Evolutionary conservation across 37 sponge, comb jelly and placozoan genomes (phyloP), one percentile per base, ranked within the genome.

Genomic region (Halichondria panicea): DNA sequence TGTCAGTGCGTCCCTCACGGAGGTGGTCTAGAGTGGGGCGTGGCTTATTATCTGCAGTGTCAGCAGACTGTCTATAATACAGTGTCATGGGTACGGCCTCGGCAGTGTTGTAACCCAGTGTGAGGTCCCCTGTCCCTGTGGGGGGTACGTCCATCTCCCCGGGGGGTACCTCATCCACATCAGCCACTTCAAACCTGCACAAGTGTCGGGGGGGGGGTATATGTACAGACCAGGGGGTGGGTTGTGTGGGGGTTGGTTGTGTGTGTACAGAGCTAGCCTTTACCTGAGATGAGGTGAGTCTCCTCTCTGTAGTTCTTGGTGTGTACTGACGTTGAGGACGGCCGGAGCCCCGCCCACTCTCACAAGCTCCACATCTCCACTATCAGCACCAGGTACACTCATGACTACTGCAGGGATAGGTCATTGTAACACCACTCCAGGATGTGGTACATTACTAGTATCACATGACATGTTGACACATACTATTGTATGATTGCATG

Each of bases 31-130:
- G 71, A 15, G 89, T 68, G 55, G 93, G 93, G 46, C 93, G 68
- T 13, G 52, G 30, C n/a, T n/a, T n/a, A 0, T 63, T 46, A 0
- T 67, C 81, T 25, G 39, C 41, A 12, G 53, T 56, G 34, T 71
- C 73, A 0, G n/a, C 67, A 50, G 22, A 63, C 30, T 78, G 25
- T 0, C 85, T 75, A 70, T 92, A 92, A 66, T 85, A 78, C 19
- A 75, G 63, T 0, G 89, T 84, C 76, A 62, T 88, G 21, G 93
- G 93, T 4, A 89, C 82, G 9, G 85, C 89, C 43, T 92, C 93
- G 6, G 84, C 66, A 3, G 93, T 92, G 53, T 67, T 63, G 77
- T 90, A 84, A 32, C 78, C 78, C 61, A 81, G 43, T n/a, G 48
- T 82, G 48, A 61, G 40, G 45, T 19, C 46, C 46, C 40, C 56